phyloP scores from a whole-genome alignment of 2,888 invertebrate genomes.

The Cheilosia grossa region DNA sequence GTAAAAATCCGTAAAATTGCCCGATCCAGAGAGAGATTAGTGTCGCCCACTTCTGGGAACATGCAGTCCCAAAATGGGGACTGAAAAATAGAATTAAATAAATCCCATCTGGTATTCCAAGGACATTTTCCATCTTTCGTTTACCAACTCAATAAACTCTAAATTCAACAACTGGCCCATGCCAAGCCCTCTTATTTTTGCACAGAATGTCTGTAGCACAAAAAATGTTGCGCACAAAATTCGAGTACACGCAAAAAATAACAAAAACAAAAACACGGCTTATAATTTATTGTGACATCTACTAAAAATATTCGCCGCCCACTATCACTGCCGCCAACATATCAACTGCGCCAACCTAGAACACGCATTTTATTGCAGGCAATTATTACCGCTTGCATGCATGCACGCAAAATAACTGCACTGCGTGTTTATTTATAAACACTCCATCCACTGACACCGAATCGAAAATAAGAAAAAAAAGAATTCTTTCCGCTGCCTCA shows the following conservation, averaged over 20 bases:
- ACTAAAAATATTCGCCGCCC: slow-evolving; percentile 57
- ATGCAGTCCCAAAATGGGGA: too few species aligned
- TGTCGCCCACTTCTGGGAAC: too few species aligned
- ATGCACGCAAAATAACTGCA: slow-evolving; percentile 58
- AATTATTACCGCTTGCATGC: slow-evolving; percentile 63
- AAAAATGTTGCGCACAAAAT: not conserved
- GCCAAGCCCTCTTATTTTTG: too few species aligned
- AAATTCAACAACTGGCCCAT: too few species aligned
- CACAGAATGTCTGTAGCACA: not conserved
- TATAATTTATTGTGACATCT: slow-evolving; percentile 60
- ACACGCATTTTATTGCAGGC: slow-evolving; percentile 45
- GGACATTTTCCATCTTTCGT: too few species aligned
- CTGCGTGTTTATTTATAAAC: slow-evolving; percentile 52
- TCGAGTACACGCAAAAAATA: not conserved
- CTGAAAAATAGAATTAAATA: too few species aligned
- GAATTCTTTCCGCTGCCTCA: slow-evolving; percentile 2
- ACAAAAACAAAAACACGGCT: not conserved
- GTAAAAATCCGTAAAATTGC: too few species aligned
- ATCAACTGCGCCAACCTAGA: slow-evolving; percentile 50
- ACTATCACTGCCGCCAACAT: slow-evolving; percentile 2
- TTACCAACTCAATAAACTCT: too few species aligned
- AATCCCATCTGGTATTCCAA: too few species aligned
- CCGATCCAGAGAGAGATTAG: too few species aligned
- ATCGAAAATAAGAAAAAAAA: slow-evolving; percentile 10
- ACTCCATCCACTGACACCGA: slow-evolving; percentile 46